Conservation (phyloP, 2,797 vertebrate species). For the Urosaurus nigricauda region DNA sequence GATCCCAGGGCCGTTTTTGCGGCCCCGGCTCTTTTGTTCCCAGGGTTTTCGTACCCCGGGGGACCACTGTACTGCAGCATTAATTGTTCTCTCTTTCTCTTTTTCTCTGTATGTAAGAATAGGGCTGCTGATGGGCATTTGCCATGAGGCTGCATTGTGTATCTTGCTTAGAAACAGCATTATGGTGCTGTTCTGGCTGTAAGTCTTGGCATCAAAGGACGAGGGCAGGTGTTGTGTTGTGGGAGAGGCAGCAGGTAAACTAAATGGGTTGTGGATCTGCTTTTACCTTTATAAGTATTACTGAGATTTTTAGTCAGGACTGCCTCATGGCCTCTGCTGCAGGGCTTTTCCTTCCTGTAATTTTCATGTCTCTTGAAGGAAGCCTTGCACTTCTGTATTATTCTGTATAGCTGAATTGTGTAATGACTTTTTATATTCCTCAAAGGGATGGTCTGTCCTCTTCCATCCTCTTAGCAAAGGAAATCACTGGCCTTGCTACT, state of each 20-base stretch:
- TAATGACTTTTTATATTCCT: background rate
- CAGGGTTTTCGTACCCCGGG: no score
- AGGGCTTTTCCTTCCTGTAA: background rate
- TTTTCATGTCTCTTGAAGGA: background rate
- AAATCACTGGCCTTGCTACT: conserved; percentile 2
- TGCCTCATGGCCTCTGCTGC: background rate
- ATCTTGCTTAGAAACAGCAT: background rate
- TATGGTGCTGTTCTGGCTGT: background rate
- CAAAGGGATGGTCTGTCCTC: background rate
- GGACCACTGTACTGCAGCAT: no score
- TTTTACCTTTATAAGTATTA: background rate
- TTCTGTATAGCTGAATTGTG: background rate
- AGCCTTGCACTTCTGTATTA: background rate
- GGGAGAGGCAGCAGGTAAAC: background rate
- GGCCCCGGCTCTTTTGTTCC: no score
- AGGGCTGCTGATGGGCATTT: background rate
- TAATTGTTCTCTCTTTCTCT: no score
- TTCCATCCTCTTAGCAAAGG: background rate
- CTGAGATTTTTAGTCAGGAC: background rate
- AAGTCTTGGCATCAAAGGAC: background rate
- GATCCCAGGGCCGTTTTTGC: no score
- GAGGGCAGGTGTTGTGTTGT: background rate
- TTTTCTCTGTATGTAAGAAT: background rate
- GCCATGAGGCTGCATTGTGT: background rate
- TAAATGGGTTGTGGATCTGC: background rate